Conservation (phyloP, 2,113 vertebrate genomes). For the Larimichthys polyactis region DNA sequence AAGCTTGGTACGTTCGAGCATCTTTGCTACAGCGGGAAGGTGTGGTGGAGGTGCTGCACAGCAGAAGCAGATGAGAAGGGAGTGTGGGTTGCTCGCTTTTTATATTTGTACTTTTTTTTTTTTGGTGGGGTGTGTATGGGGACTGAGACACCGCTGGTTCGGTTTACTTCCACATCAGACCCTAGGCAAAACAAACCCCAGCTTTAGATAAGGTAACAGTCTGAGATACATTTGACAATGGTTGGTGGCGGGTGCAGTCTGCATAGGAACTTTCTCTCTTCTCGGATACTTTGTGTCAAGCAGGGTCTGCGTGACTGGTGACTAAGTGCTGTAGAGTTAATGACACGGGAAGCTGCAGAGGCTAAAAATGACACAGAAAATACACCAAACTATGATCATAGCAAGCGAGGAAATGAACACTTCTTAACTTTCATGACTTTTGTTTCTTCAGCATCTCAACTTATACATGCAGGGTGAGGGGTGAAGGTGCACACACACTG, state of each 20-base stretch:
- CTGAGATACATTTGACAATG: constrained; percentile 33
- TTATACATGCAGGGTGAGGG: constrained; percentile 21
- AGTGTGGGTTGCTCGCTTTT: constrained; percentile 68
- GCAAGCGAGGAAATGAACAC: constrained; percentile 4
- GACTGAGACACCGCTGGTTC: constrained; percentile 82
- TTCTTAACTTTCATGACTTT: constrained; percentile 24
- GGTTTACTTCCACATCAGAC: constrained; percentile 73
- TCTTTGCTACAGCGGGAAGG: constrained; percentile 38
- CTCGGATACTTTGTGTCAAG: constrained; percentile 38
- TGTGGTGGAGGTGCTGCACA: constrained; percentile 41
- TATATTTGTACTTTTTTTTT: constrained; percentile 65
- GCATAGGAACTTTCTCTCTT: constrained; percentile 69
- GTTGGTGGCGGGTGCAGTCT: constrained; percentile 76
- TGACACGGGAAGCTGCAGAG: constrained; percentile 15
- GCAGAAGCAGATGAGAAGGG: constrained; percentile 43
- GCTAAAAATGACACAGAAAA: constrained; percentile 5
- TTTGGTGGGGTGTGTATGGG: constrained; percentile 42
- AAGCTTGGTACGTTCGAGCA: background rate
- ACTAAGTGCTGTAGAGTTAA: constrained; percentile 42
- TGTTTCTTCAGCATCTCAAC: constrained; percentile 8
- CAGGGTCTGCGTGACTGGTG: constrained; percentile 27
- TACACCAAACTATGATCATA: background rate
- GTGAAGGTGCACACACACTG: constrained; percentile 11
- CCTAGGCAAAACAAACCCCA: constrained; percentile 37
- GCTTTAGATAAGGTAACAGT: constrained; percentile 40